Evolutionary conservation across 2,888 invertebrate genomes (phyloP).

Genomic region (Agrochola lychnidis): DNA sequence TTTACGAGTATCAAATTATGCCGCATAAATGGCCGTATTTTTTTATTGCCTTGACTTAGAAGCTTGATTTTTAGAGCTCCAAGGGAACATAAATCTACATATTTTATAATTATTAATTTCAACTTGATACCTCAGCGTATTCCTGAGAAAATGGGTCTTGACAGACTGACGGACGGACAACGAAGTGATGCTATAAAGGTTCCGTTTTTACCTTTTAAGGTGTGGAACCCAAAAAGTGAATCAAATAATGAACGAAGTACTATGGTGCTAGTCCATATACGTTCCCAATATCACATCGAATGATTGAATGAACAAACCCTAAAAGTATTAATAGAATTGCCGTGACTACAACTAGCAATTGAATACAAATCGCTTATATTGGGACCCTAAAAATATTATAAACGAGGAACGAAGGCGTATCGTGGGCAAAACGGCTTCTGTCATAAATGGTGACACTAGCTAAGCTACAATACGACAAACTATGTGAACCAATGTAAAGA

Average conservation of each 20-base stretch:
- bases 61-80: too few relatives aligned
- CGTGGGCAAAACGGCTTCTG: constrained; percentile 69
- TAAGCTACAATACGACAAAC: constrained; percentile 61
- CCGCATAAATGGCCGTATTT: too few relatives aligned
- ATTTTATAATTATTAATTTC: too few relatives aligned
- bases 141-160: too few relatives aligned
- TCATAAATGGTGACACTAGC: constrained; percentile 70
- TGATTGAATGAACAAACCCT: constrained; percentile 23
- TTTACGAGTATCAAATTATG: too few relatives aligned
- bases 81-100: too few relatives aligned
- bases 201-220: too few relatives aligned
- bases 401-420: constrained; percentile 56
- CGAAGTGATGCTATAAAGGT: too few relatives aligned
- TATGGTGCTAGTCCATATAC: background rate
- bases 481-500: constrained; percentile 31
- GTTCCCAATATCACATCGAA: background rate
- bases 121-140: too few relatives aligned
- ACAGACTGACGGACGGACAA: too few relatives aligned
- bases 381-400: constrained; percentile 66
- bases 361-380: constrained; percentile 63
- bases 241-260: background rate
- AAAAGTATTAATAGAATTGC: constrained; percentile 26
- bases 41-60: too few relatives aligned
- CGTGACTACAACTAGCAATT: constrained; percentile 48
- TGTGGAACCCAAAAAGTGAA: too few relatives aligned